A percentile compares a stretch with the other conserved stretches of the same genome.
These are phyloP conservation scores for Drosophila kambysellisi DNA, from an alignment of 2,888 invertebrate genomes.

Conservation along the genomic window DNA sequence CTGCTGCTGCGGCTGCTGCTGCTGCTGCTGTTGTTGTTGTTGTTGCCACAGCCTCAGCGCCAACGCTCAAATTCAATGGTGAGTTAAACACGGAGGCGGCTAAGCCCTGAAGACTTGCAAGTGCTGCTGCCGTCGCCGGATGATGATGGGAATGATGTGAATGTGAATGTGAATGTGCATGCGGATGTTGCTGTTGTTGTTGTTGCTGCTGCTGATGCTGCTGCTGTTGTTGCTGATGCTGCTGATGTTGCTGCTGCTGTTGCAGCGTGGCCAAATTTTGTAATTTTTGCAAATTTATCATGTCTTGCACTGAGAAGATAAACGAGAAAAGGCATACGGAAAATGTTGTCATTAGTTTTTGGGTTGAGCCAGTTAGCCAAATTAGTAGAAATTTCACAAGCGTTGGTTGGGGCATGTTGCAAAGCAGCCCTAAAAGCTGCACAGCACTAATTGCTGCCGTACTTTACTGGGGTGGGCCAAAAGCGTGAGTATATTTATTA, in stretches of 20 bases:
- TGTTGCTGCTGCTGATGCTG: slow-evolving; percentile 85
- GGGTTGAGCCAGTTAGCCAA: slow-evolving; percentile 53
- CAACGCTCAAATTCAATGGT: slow-evolving; percentile 93
- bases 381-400: slow-evolving; percentile 48
- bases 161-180: slow-evolving; percentile 86
- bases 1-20: slow-evolving; percentile 27
- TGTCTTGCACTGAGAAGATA: slow-evolving; percentile 85
- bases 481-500: slow-evolving; percentile 24
- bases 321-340: slow-evolving; percentile 55
- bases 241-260: slow-evolving; percentile 86
- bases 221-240: slow-evolving; percentile 69
- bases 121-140: slow-evolving; percentile 86
- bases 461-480: slow-evolving; percentile 13
- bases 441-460: slow-evolving; percentile 64
- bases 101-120: slow-evolving; percentile 88
- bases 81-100: slow-evolving; percentile 90
- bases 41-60: slow-evolving; percentile 81
- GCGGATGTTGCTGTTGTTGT: slow-evolving; percentile 77
- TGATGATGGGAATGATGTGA: slow-evolving; percentile 85
- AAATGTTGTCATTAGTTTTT: slow-evolving; percentile 76
- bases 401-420: not conserved
- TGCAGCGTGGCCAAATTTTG: slow-evolving; percentile 92
- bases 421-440: slow-evolving; percentile 46
- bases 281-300: slow-evolving; percentile 88
- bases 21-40: slow-evolving; percentile 47